Evolutionary conservation across 2,888 invertebrate genomes (phyloP).

Genomic region (Tetheella fluctuosa): DNA sequence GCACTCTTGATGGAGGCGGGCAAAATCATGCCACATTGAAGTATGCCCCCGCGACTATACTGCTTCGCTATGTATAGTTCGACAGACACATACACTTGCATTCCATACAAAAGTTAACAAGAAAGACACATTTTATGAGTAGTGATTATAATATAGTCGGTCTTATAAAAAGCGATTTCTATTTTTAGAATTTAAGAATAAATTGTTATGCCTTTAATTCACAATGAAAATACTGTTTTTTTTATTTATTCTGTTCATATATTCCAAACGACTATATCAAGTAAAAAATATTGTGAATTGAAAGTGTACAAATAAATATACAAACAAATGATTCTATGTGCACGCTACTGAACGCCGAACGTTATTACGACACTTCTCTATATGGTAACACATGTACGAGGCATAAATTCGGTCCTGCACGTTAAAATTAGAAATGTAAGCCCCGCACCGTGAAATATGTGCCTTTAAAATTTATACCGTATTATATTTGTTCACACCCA

Average conservation of each 20-base stretch:
- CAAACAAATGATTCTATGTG: conserved; percentile 52
- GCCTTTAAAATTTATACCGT: conserved; percentile 74
- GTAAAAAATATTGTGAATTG: background rate
- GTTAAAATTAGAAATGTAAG: conserved; percentile 82
- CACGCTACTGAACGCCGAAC: conserved; percentile 59
- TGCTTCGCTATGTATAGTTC: background rate
- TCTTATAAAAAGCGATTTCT: no score
- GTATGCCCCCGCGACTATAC: background rate
- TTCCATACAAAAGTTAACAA: background rate
- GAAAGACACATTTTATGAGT: no score
- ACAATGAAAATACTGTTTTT: no score
- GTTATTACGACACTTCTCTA: conserved; percentile 68
- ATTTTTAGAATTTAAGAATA: no score
- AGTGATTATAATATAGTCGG: no score
- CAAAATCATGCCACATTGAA: conserved; percentile 9
- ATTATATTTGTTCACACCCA: conserved; percentile 62
- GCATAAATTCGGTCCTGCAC: conserved; percentile 76
- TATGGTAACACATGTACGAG: conserved; percentile 75
- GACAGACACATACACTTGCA: background rate
- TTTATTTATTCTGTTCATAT: no score
- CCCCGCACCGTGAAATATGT: conserved; percentile 71
- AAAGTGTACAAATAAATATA: conserved; percentile 1
- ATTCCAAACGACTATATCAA: no score
- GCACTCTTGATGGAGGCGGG: conserved; percentile 23
- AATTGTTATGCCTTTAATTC: no score